Conservation (phyloP, 2,797 vertebrate species). For the Distichodus sexfasciatus region DNA sequence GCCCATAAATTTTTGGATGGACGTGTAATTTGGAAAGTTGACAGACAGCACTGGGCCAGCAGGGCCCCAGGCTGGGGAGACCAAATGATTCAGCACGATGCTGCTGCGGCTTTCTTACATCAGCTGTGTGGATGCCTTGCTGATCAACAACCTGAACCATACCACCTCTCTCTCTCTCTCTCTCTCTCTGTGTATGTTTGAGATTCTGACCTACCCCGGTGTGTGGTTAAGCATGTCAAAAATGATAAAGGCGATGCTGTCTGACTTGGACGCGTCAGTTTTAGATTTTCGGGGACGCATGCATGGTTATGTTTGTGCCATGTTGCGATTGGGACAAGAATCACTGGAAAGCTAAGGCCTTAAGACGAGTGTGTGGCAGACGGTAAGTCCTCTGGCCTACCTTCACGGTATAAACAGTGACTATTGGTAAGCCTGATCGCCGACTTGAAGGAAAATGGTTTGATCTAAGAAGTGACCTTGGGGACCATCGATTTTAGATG, state of each 20-base stretch:
- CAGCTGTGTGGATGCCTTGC: conserved; percentile 43
- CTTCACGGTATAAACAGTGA: background rate
- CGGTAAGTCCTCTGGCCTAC: background rate
- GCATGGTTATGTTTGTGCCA: conserved; percentile 25
- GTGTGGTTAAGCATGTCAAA: conserved; percentile 27
- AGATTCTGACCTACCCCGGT: conserved; percentile 31
- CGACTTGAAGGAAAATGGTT: background rate
- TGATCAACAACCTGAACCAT: conserved; percentile 30
- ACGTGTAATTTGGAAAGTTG: conserved; percentile 59
- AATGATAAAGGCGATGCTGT: background rate
- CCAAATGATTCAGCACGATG: conserved; percentile 56
- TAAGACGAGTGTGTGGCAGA: background rate
- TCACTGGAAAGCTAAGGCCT: background rate
- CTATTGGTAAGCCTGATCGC: background rate
- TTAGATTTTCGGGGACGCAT: conserved; percentile 12
- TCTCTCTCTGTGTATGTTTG: background rate
- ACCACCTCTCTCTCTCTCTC: conserved; percentile 11
- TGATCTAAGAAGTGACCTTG: conserved; percentile 4
- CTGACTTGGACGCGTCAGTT: background rate
- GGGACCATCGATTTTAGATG: background rate
- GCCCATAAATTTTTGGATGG: conserved; percentile 57
- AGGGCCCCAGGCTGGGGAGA: conserved; percentile 13
- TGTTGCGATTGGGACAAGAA: conserved; percentile 1
- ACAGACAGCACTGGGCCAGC: conserved; percentile 41
- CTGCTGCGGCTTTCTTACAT: conserved; percentile 51